These are phyloP conservation scores for Jaculus jaculus DNA, from an alignment of 2,113 vertebrate species.

Conservation along the genomic window DNA sequence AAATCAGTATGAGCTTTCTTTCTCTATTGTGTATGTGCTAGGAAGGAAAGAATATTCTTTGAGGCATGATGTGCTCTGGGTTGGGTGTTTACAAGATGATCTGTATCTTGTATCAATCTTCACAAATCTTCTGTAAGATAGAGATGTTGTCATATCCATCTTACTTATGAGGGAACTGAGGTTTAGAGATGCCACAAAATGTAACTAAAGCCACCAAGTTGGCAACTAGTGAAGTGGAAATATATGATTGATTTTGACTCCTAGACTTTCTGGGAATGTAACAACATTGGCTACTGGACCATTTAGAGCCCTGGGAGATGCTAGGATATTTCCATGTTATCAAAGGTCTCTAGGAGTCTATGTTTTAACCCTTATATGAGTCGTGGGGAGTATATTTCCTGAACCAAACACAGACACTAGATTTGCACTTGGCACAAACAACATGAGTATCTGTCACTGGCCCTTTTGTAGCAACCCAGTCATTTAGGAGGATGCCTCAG, in stretches of 20 bases:
- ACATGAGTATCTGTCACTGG: not conserved
- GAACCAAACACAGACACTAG: not conserved
- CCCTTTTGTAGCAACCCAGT: not conserved
- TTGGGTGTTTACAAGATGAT: not conserved
- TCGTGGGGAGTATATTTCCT: not conserved
- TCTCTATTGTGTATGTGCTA: not conserved
- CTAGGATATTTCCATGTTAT: not conserved
- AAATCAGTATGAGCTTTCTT: not conserved
- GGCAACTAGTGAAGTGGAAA: not conserved
- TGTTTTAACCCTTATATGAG: not conserved
- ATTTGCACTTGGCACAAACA: slow-evolving; percentile 2
- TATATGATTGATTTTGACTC: not conserved
- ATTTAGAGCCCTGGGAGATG: not conserved
- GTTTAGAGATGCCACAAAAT: not conserved
- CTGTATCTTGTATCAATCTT: not conserved
- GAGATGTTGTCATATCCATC: not conserved
- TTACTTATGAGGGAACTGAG: not conserved
- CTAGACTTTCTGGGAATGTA: too few species aligned
- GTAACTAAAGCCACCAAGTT: not conserved
- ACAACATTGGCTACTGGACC: too few species aligned
- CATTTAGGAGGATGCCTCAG: not conserved
- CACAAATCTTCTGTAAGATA: not conserved
- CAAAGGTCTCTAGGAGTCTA: not conserved
- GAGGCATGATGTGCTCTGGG: not conserved
- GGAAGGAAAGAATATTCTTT: not conserved